Base-by-base conservation (phyloP, 2,113 vertebrate species). In the Daubentonia madagascariensis region DNA sequence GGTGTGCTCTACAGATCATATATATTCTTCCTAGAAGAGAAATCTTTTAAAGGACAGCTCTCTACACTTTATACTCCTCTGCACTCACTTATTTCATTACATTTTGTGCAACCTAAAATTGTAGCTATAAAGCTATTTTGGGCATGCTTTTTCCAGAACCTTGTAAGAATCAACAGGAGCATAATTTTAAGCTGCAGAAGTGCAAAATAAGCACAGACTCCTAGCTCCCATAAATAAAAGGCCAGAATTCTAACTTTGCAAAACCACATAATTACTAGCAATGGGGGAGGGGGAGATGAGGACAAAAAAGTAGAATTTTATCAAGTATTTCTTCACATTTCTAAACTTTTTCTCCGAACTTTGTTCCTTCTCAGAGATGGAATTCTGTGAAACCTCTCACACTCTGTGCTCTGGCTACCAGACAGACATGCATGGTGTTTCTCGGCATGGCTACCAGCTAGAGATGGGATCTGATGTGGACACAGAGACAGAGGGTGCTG, bases 391-490 rank as follows among this genome's bases (percentile, higher is more conserved):
- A 97, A 97, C 98, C 35, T 99, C 99, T 40, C 99, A 99, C 78
- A 98, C 99, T 94, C 98, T 99, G 96, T 99, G 99, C 98, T 98
- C 99, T 80, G 99, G 99, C 97, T 99, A 99, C 96, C 99, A 99
- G 57, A 98, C 99, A 13, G 99, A 99, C 1, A 84, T 99, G 92
- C 99, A 99, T 25, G 97, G 98, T 0, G 98, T 99, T 59, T 98
- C 99, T 57, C 98, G 99, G 92, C 99, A 98, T 57, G 98, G 99
- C 54, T 99, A 99, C 98, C 99, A 99, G 0, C 98, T 99, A 18
- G 99, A 99, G 72, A 98, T 99, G 97, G 99, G 99, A 76, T 99
- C 99, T 0, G 99, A 99, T 20, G 98, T 99, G 97, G 99, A 99
- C 97, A 99, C 99, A 0, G 99, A 99, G 98, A 99, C 99, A 0